Base-by-base conservation (phyloP, 2,888 invertebrate species). In the Ichneumoninae sp. region DNA sequence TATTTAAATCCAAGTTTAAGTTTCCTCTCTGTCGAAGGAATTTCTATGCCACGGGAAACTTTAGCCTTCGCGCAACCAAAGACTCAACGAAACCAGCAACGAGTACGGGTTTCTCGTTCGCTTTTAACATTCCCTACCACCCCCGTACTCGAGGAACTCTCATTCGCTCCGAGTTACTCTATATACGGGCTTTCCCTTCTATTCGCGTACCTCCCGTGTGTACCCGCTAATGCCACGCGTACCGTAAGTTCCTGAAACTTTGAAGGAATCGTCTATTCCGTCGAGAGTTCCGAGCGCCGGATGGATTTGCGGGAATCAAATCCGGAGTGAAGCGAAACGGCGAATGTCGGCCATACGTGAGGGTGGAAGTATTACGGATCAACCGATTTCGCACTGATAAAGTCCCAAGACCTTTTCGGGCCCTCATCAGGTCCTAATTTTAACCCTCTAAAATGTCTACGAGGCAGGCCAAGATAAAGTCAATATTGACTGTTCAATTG, bases 241-340 rank as follows among this genome's bases (percentile, higher is more conserved):
- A 33, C 54, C 70, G 71, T 50, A 60, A 83, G 70, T 83, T 83
- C 57, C n/a, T 13, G 36, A 80, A 83, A 83, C 80, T 83, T 83
- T 26, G 40, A 19, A 16, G 22, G 57, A 7, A 70, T 47, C 60
- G 66, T 75, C 47, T 60, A 54, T 69, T n/a, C 71, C 40, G 40
- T 47, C 57, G 68, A 33, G 70, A 77, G 83, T 77, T 81, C 69
- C 69, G 63, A 63, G 73, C 60, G 6, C 63, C 30, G 47, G 71
- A 82, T 81, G 76, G 76, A 83, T 81, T 81, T 77, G 75, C 50
- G 26, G 26, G 76, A 81, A 81, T 84, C 76, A 77, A 81, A 84
- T 63, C 71, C 50, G 19, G 57, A 44, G 69, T 16, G 60, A 54
- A 60, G 30, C 57, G 63, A 26, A 78, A 57, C 40, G 83, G 60